These are phyloP conservation scores for Sturnira hondurensis DNA, from an alignment of 2,113 vertebrate genomes.

Conservation along the genomic window DNA sequence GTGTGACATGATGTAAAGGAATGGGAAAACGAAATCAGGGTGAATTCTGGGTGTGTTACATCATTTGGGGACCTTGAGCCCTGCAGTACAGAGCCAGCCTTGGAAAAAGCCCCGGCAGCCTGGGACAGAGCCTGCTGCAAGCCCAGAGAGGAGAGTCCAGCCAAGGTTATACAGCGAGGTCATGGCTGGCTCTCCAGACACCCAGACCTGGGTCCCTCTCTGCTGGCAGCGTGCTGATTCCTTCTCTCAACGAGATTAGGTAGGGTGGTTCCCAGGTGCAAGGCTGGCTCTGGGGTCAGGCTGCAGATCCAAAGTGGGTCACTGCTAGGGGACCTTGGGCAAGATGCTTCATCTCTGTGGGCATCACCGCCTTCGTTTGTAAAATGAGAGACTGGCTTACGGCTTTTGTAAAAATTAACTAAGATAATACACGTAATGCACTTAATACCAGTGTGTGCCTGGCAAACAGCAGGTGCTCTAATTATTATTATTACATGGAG, in stretches of 20 bases:
- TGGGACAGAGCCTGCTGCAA: neutral
- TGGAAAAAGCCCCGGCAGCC: neutral
- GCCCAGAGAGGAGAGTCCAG: neutral
- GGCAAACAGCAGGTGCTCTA: neutral
- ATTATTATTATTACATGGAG: fast-evolving
- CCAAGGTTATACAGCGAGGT: neutral
- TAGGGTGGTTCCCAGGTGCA: neutral
- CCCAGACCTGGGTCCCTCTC: neutral
- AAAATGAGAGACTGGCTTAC: fast-evolving
- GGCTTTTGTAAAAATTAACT: neutral
- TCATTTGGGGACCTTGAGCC: neutral
- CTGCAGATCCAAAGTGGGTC: neutral
- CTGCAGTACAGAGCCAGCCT: neutral
- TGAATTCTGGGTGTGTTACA: neutral
- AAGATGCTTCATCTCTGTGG: neutral
- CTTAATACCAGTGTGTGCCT: neutral
- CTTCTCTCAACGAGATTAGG: neutral
- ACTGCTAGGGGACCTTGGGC: fast-evolving
- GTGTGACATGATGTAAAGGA: neutral
- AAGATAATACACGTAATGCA: neutral
- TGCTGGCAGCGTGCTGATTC: neutral
- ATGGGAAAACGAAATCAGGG: neutral
- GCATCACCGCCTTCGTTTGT: neutral
- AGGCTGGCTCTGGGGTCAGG: neutral
- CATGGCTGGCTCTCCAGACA: neutral